Evolutionary conservation across 2,797 vertebrate species (phyloP).

Genomic region (Propithecus perrieri): DNA sequence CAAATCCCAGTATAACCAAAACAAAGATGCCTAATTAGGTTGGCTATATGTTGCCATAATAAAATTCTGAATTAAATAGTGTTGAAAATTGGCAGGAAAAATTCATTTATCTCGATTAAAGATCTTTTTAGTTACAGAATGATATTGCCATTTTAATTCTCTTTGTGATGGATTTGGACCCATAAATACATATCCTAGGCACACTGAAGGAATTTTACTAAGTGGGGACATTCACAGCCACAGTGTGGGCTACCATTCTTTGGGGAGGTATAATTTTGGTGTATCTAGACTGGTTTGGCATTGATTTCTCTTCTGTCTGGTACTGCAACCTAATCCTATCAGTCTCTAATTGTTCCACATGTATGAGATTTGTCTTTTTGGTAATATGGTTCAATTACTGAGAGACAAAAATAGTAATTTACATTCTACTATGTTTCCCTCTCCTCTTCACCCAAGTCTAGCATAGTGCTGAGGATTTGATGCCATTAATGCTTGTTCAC

Average conservation of each 20-base stretch:
- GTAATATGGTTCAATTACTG: slow-evolving; percentile 27
- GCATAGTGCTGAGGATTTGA: neutral
- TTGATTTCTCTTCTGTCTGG: slow-evolving; percentile 36
- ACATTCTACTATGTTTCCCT: neutral
- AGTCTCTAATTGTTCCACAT: slow-evolving; percentile 16
- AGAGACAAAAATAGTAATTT: slow-evolving; percentile 37
- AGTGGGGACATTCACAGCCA: neutral
- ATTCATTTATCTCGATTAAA: slow-evolving; percentile 5
- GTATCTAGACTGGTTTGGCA: neutral
- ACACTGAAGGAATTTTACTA: neutral
- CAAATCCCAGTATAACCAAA: slow-evolving; percentile 42
- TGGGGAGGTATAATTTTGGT: neutral
- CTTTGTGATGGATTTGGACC: neutral
- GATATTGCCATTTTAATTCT: slow-evolving; percentile 32
- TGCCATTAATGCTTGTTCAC: neutral
- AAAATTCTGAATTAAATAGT: slow-evolving; percentile 43
- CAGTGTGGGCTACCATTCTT: neutral
- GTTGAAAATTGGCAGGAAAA: slow-evolving; percentile 47
- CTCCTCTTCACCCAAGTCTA: neutral
- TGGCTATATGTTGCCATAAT: neutral
- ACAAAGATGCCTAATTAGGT: neutral
- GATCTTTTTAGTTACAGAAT: slow-evolving; percentile 29
- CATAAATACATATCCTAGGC: neutral
- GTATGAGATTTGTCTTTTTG: slow-evolving; percentile 25
- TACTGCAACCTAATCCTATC: neutral